Evolutionary conservation across 2,797 vertebrate genomes (phyloP).

Genomic region (Acanthis flammea): DNA sequence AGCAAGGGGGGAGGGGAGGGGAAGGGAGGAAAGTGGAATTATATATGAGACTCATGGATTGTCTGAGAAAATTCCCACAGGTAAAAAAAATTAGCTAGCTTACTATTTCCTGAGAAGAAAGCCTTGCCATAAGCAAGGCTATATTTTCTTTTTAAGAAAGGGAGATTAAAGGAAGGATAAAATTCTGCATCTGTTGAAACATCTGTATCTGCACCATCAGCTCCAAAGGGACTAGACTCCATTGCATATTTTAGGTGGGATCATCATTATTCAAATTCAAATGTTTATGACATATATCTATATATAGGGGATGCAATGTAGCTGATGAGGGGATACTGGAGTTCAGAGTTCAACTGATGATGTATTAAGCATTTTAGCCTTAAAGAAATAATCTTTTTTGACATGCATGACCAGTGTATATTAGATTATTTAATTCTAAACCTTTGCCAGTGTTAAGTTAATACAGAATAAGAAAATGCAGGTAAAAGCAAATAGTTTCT

Average conservation of each 20-base stretch:
- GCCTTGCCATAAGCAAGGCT: neutral
- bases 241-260: neutral
- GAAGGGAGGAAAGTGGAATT: neutral
- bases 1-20: rapidly evolving
- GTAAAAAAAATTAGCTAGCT: neutral
- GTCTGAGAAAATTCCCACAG: neutral
- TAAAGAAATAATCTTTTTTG: neutral
- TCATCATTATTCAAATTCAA: neutral
- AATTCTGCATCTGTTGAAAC: neutral
- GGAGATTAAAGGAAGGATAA: neutral
- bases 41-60: neutral
- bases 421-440: neutral
- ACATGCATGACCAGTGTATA: neutral
- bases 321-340: neutral
- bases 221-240: neutral
- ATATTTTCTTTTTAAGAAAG: neutral
- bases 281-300: neutral
- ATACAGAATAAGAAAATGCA: neutral
- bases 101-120: neutral
- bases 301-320: neutral
- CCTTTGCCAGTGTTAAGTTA: neutral
- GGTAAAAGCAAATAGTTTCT: neutral
- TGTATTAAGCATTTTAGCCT: neutral
- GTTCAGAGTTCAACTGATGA: neutral
- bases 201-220: neutral